phyloP scores from a whole-genome alignment of 2,113 vertebrate species.

The Tretioscincus oriximinensis region DNA sequence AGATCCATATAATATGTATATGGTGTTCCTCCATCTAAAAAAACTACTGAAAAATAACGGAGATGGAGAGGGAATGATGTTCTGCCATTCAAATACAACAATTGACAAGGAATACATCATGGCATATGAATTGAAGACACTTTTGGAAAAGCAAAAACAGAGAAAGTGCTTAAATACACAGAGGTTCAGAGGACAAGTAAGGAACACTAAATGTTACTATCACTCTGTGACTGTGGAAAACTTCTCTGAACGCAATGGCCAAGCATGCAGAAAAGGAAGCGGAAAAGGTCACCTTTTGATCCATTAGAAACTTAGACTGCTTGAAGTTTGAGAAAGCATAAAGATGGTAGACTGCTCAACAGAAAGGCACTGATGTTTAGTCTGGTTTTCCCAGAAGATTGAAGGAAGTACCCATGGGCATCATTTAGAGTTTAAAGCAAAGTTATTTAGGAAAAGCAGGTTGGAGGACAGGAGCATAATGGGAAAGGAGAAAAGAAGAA shows the following conservation, averaged over 20 bases:
- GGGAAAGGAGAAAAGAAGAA: constrained; percentile 69
- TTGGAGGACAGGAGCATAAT: constrained; percentile 62
- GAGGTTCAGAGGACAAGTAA: constrained; percentile 18
- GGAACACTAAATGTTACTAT: constrained; percentile 39
- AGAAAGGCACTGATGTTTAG: constrained; percentile 91
- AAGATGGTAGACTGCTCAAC: constrained; percentile 98
- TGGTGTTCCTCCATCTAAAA: neutral
- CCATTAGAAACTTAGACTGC: constrained; percentile 96
- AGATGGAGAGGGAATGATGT: constrained; percentile 2
- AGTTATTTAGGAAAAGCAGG: constrained; percentile 72
- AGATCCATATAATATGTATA: neutral
- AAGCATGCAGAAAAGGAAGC: constrained; percentile 73
- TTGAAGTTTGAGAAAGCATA: constrained; percentile 99
- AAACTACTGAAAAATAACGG: neutral
- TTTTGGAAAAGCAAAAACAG: constrained; percentile 22
- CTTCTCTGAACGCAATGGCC: constrained; percentile 57
- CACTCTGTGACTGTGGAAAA: constrained; percentile 44
- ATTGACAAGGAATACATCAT: constrained; percentile 6
- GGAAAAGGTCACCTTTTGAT: constrained; percentile 91
- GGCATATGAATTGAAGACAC: neutral
- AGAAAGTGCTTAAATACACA: neutral
- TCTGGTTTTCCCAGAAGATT: constrained; percentile 79
- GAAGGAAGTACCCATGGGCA: constrained; percentile 68
- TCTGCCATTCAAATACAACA: constrained; percentile 17
- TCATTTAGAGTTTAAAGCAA: constrained; percentile 71